Percentiles rank a stretch among this genome's conserved stretches.
phyloP scores from a whole-genome alignment of 2,797 vertebrate species.

The Salmo trutta region DNA sequence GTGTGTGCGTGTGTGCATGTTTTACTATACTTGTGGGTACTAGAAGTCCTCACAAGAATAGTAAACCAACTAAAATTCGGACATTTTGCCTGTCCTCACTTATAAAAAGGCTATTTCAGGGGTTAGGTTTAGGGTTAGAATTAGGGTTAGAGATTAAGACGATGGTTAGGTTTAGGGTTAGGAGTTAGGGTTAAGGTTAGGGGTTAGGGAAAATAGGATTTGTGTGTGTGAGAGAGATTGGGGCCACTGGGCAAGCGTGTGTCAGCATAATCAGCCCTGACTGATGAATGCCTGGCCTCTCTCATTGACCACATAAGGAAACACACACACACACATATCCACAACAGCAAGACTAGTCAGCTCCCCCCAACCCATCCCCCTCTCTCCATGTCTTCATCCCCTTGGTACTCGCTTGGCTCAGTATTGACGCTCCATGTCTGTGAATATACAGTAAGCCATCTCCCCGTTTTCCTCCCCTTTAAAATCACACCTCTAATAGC shows the following conservation, averaged over 20 bases:
- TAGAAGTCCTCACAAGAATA: no score
- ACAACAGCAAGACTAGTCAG: background rate
- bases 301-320: constrained; percentile 22
- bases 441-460: constrained; percentile 31
- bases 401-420: no score
- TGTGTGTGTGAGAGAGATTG: constrained; percentile 23
- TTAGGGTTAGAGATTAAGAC: no score
- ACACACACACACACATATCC: no score
- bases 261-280: constrained; percentile 71
- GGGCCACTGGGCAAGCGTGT: constrained; percentile 54
- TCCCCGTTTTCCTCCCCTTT: background rate
- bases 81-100: no score
- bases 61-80: no score
- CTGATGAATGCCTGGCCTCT: constrained; percentile 66
- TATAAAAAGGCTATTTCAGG: no score
- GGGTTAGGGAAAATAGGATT: no score
- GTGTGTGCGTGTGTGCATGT: background rate
- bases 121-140: no score
- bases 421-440: constrained; percentile 45
- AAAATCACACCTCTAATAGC: constrained; percentile 1
- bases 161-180: no score
- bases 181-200: no score
- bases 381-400: background rate
- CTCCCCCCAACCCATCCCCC: background rate
- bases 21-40: no score